Evolutionary conservation across 2,888 invertebrate species (phyloP), one percentile per base, ranked within the genome.

Genomic region (Coelopa pilipes): DNA sequence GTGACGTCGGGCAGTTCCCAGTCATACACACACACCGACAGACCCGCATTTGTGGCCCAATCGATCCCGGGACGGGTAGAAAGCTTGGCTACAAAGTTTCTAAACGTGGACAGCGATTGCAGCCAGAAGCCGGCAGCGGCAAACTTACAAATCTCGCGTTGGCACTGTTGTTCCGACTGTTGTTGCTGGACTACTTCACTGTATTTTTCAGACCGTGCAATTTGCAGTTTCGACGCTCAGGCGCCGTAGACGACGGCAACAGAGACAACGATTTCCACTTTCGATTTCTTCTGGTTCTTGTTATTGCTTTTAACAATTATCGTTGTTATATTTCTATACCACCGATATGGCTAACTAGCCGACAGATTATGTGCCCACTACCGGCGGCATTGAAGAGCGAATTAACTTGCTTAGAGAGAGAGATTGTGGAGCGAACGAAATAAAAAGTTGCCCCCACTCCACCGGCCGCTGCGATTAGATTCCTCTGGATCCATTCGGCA

Each of bases 181-280:
- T 21, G 10, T 21, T 59, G 57, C 12, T 59, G n/a, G 7, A 10
- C 17, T 59, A 59, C 13, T 59, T 59, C 19, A 19, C 19, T 24
- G 13, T 13, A 59, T 59, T 59, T 59, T 59, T 9, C 24, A 59
- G 57, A 59, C 21, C 57, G 57, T 59, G 57, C 57, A 59, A 21
- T 59, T 59, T 59, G 57, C 57, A 59, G 24, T 15, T 9, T 5
- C 21, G 57, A 17, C 1, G 57, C 57, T n/a, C 21, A 19, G 15
- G 19, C 17, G 19, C 57, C 7, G 34, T 34, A 34, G 34, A 34
- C 34, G 34, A 34, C 34, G 7, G 7, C 34, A 34, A 34, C 34
- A 57, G 57, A 17, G 12, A 57, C 19, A 57, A 57, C 24, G 21
- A 59, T 59, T 59, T 21, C 57, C 19, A 59, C 57, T 59, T 59